Percentiles rank a stretch among this genome's conserved stretches.
Evolutionary conservation across 2,888 invertebrate species (phyloP).

Genomic region (Tetrapedia diversipes): DNA sequence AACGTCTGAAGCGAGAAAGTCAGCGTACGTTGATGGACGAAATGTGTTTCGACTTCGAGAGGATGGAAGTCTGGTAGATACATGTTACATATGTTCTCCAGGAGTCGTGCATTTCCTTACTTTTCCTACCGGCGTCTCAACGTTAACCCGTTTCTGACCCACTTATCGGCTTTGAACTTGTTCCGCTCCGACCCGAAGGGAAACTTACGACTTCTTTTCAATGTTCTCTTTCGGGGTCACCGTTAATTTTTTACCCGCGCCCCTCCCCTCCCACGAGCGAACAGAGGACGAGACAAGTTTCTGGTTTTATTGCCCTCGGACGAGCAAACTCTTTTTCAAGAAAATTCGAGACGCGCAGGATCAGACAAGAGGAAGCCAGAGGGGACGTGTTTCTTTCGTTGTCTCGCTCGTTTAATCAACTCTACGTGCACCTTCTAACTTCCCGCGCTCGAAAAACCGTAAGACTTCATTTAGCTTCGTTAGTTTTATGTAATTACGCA

Average conservation of each 20-base stretch:
- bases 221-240: background rate
- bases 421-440: too few relatives aligned
- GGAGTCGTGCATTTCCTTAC: background rate
- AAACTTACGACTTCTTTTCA: slow-evolving; percentile 14
- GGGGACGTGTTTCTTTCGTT: background rate
- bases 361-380: background rate
- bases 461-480: too few relatives aligned
- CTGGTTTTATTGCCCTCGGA: background rate
- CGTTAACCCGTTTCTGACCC: slow-evolving; percentile 42
- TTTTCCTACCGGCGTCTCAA: background rate
- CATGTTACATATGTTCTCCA: slow-evolving; percentile 7
- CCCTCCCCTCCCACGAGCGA: background rate
- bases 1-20: slow-evolving; percentile 4
- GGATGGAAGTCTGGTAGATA: background rate
- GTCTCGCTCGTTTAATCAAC: background rate
- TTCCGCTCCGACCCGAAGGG: background rate
- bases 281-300: background rate
- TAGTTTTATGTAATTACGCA: too few relatives aligned
- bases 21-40: slow-evolving; percentile 37
- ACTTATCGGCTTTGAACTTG: slow-evolving; percentile 39
- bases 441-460: too few relatives aligned
- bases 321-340: background rate
- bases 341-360: too few relatives aligned
- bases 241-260: background rate
- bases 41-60: slow-evolving; percentile 20